phyloP scores from a whole-genome alignment of 2,888 invertebrate genomes.

The Andricus quercusramuli region DNA sequence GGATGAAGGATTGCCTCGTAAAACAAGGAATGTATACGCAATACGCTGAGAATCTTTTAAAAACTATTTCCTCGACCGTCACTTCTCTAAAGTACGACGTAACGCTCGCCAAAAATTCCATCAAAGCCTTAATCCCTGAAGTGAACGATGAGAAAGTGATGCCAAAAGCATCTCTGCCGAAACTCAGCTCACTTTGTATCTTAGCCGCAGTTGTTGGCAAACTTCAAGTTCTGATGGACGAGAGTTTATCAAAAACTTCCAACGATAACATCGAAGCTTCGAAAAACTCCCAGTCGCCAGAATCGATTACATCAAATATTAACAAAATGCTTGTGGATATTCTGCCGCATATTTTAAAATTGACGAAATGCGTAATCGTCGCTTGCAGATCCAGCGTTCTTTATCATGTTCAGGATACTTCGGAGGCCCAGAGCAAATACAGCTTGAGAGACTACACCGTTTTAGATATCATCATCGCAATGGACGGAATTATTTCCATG shows the following conservation, averaged over 20 bases:
- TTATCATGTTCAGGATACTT: slow-evolving; percentile 78
- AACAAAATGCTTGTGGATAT: slow-evolving; percentile 81
- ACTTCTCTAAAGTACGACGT: slow-evolving; percentile 83
- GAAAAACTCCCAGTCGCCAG: slow-evolving; percentile 68
- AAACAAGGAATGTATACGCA: slow-evolving; percentile 95
- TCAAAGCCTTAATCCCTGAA: slow-evolving; percentile 80
- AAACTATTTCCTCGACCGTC: slow-evolving; percentile 86
- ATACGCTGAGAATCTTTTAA: slow-evolving; percentile 85
- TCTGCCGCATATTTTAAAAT: slow-evolving; percentile 83
- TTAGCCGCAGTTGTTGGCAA: slow-evolving; percentile 89
- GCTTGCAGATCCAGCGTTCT: slow-evolving; percentile 78
- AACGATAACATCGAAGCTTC: slow-evolving; percentile 72
- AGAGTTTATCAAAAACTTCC: slow-evolving; percentile 74
- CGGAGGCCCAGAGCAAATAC: slow-evolving; percentile 76
- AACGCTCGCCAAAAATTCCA: slow-evolving; percentile 82
- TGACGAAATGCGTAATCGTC: slow-evolving; percentile 83
- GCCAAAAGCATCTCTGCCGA: slow-evolving; percentile 80
- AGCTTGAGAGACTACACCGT: slow-evolving; percentile 79
- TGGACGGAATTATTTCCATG: slow-evolving; percentile 69
- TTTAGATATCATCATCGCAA: slow-evolving; percentile 64
- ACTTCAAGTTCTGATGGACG: slow-evolving; percentile 84
- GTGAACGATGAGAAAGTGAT: slow-evolving; percentile 74
- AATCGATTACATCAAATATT: slow-evolving; percentile 64
- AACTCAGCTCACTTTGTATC: slow-evolving; percentile 86
- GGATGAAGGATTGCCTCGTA: slow-evolving; percentile 95